These are phyloP conservation scores for Luffia ferchaultella DNA, from an alignment of 2,888 invertebrate genomes.

Conservation along the genomic window DNA sequence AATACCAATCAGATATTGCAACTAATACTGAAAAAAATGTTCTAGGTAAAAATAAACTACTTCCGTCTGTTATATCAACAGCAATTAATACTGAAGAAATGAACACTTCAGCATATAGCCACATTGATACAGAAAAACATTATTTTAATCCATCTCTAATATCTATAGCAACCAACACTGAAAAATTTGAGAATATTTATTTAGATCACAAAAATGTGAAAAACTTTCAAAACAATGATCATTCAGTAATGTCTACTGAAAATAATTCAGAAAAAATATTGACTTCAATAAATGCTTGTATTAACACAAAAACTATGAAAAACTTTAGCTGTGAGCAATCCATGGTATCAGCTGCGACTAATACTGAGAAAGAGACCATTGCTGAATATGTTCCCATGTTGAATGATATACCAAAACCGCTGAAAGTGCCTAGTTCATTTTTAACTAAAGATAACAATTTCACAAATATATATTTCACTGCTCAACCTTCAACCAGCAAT, in stretches of 20 bases:
- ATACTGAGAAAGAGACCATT: neutral
- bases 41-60: too few species aligned
- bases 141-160: neutral
- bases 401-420: slow-evolving; percentile 40
- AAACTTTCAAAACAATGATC: neutral
- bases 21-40: neutral
- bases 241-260: neutral
- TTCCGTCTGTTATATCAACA: neutral
- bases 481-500: neutral
- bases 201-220: neutral
- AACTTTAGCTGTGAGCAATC: slow-evolving; percentile 15
- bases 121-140: neutral
- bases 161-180: neutral
- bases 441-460: neutral
- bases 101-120: neutral
- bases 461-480: neutral
- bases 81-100: neutral
- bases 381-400: slow-evolving; percentile 31
- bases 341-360: slow-evolving; percentile 12
- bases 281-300: neutral
- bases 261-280: neutral
- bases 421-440: slow-evolving; percentile 7
- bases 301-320: slow-evolving; percentile 14
- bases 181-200: neutral
- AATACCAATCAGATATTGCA: neutral